Conservation (phyloP, 2,888 invertebrate genomes). For the Lasioglossum calceatum region DNA sequence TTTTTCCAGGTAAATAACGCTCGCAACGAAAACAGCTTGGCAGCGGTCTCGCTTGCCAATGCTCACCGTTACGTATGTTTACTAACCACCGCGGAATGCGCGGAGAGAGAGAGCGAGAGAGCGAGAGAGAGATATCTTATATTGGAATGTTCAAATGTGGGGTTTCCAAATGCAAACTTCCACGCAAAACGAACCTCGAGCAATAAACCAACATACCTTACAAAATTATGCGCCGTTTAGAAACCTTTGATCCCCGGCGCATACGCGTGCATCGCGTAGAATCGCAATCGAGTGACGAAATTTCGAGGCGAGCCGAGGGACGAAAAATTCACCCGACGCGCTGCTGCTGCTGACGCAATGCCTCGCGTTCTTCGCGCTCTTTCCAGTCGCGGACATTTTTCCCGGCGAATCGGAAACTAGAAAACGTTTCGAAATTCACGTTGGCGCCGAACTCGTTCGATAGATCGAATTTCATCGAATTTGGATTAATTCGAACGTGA, state of each 20-base stretch:
- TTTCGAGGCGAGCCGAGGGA: not conserved
- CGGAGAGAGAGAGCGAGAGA: not conserved
- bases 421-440: not conserved
- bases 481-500: not conserved
- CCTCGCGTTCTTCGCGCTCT: not conserved
- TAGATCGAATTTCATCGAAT: not conserved
- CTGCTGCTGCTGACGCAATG: not conserved
- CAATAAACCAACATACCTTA: slow-evolving; percentile 12
- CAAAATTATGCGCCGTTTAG: slow-evolving; percentile 14
- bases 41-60: slow-evolving; percentile 1
- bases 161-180: slow-evolving; percentile 4
- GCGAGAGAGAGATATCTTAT: slow-evolving; percentile 3
- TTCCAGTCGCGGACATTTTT: not conserved
- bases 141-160: slow-evolving; percentile 20
- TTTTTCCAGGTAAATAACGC: slow-evolving; percentile 5
- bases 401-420: not conserved
- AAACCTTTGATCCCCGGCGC: slow-evolving; percentile 10
- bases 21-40: slow-evolving; percentile 10
- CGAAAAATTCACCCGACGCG: not conserved
- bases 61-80: slow-evolving; percentile 15
- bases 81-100: slow-evolving; percentile 16
- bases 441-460: not conserved
- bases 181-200: slow-evolving; percentile 1
- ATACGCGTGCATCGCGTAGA: not conserved
- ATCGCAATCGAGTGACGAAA: slow-evolving; percentile 15